phyloP scores from a whole-genome alignment of 2,113 vertebrate species.

The Jaculus jaculus region DNA sequence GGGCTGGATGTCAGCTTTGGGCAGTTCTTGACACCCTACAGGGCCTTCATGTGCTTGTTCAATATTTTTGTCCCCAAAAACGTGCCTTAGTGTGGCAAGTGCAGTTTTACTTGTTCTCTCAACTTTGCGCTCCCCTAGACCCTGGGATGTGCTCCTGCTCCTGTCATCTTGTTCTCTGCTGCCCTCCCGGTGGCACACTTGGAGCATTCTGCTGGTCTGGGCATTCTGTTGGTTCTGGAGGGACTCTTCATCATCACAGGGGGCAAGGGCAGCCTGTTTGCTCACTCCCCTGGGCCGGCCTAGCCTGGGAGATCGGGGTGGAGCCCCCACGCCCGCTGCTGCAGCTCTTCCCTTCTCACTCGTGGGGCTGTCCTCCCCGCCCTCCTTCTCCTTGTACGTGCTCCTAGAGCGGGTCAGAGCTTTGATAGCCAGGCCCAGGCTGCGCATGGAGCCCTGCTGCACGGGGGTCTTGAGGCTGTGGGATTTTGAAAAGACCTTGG shows the following conservation, averaged over 20 bases:
- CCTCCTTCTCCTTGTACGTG: constrained; percentile 63
- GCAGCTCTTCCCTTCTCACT: not conserved
- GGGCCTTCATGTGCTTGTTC: constrained; percentile 5
- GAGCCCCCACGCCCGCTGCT: not conserved
- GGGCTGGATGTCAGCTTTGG: not conserved
- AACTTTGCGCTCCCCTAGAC: not conserved
- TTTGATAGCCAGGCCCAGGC: constrained; percentile 82
- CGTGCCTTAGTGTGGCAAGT: constrained; percentile 2
- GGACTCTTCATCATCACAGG: constrained; percentile 77
- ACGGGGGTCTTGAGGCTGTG: not conserved
- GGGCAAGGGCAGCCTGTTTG: constrained; percentile 58
- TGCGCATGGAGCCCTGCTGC: constrained; percentile 71
- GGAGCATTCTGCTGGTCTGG: constrained; percentile 58
- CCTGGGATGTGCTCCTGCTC: constrained; percentile 4
- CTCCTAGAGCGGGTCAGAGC: constrained; percentile 77
- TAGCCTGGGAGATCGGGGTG: not conserved
- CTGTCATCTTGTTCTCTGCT: constrained; percentile 46
- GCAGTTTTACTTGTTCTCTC: not conserved
- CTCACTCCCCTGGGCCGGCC: constrained; percentile 48
- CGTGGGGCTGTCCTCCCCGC: constrained; percentile 29
- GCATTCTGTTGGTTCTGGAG: constrained; percentile 80
- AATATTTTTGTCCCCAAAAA: not conserved
- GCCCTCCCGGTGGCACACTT: not conserved
- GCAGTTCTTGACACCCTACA: not conserved
- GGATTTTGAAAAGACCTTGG: constrained; percentile 17